Conservation (phyloP, 1,140 invertebrate species). For the Anastrepha obliqua region DNA sequence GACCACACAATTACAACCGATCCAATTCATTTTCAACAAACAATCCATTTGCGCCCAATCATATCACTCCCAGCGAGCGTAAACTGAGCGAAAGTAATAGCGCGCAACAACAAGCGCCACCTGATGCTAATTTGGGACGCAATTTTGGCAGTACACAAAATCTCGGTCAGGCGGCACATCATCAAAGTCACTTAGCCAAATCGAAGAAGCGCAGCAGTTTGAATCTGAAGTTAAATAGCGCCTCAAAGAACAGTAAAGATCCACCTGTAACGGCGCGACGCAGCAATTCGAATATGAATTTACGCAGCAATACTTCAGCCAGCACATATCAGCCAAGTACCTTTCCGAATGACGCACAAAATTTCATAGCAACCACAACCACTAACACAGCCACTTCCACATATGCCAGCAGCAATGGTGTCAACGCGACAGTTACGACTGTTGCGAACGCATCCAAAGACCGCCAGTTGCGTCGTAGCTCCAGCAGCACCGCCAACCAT, state of each 20-base stretch:
- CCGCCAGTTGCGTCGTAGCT: constrained; percentile 52
- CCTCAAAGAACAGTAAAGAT: constrained; percentile 65
- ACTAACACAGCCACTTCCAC: constrained; percentile 39
- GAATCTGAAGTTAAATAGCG: constrained; percentile 64
- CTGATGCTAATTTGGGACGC: constrained; percentile 52
- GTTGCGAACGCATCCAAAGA: not conserved
- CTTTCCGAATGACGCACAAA: not conserved
- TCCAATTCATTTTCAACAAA: constrained; percentile 69
- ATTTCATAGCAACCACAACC: constrained; percentile 13
- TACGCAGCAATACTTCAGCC: constrained; percentile 66
- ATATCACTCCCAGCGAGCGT: constrained; percentile 61
- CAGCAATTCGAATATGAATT: constrained; percentile 69
- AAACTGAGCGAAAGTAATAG: constrained; percentile 62
- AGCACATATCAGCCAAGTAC: constrained; percentile 36
- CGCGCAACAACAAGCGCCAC: not conserved
- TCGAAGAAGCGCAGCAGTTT: constrained; percentile 72
- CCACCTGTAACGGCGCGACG: constrained; percentile 60
- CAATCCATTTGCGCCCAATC: constrained; percentile 64
- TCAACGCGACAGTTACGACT: not conserved
- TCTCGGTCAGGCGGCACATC: constrained; percentile 63
- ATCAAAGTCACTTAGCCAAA: constrained; percentile 64
- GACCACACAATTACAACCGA: constrained; percentile 60
- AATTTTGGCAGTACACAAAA: constrained; percentile 72
- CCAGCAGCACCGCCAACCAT: constrained; percentile 53
- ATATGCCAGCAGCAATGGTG: constrained; percentile 55